phyloP scores from a whole-genome alignment of 2,113 vertebrate species.

The Ceyx melanurus region DNA sequence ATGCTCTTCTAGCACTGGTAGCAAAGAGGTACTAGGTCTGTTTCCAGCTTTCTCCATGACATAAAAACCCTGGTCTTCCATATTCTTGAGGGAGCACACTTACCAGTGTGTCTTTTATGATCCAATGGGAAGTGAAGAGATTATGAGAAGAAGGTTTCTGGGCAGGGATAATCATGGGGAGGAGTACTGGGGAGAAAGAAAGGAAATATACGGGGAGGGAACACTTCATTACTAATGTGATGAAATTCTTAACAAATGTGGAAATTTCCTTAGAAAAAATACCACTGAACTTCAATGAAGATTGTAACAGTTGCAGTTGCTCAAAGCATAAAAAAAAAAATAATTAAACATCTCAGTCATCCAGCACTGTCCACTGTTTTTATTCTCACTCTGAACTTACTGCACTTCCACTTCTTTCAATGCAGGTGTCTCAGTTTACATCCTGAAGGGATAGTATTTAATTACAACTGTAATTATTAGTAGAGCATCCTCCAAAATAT shows the following conservation, averaged over 20 bases:
- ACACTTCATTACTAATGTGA: background rate
- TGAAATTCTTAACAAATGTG: background rate
- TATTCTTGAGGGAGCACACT: background rate
- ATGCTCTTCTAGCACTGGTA: background rate
- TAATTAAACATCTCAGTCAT: background rate
- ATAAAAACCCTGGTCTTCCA: background rate
- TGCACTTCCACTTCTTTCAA: background rate
- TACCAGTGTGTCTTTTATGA: background rate
- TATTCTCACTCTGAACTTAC: background rate
- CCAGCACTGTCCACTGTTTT: background rate
- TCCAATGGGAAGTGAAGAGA: background rate
- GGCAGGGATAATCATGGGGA: background rate
- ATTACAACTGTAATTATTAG: background rate
- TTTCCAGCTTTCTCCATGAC: background rate
- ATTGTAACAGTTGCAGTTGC: background rate
- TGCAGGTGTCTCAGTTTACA: background rate
- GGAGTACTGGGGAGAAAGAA: background rate
- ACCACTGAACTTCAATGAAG: background rate
- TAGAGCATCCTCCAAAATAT: background rate
- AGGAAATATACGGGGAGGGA: fast-evolving
- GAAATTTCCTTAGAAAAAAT: background rate
- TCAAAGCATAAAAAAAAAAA: background rate
- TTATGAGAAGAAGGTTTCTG: background rate
- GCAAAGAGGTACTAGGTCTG: background rate
- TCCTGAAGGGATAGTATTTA: background rate